These are phyloP conservation scores for Daubentonia madagascariensis DNA, from an alignment of 2,113 vertebrate genomes.

Conservation along the genomic window DNA sequence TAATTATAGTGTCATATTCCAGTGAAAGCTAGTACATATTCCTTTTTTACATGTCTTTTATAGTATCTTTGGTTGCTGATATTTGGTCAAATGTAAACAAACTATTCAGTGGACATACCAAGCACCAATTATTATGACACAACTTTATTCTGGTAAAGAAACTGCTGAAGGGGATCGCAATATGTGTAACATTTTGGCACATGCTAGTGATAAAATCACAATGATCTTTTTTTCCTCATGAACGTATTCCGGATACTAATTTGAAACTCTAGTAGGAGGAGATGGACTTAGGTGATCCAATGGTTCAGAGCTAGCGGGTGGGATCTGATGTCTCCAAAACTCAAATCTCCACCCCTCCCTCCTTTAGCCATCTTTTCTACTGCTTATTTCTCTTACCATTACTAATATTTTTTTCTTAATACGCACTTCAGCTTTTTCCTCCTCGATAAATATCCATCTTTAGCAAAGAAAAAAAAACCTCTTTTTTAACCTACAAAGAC, in stretches of 20 bases:
- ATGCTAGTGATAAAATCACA: neutral
- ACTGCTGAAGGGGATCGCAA: neutral
- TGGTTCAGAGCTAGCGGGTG: neutral
- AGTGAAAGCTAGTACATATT: neutral
- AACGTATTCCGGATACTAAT: neutral
- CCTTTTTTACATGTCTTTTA: neutral
- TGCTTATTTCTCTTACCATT: neutral
- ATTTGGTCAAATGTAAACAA: neutral
- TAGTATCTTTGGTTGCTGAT: neutral
- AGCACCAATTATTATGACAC: neutral
- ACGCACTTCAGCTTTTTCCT: neutral
- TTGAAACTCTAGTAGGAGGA: neutral
- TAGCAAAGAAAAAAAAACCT: neutral
- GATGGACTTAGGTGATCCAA: neutral
- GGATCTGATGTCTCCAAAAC: neutral
- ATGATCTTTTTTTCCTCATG: neutral
- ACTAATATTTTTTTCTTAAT: slow-evolving; percentile 16
- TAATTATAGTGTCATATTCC: neutral
- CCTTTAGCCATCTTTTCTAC: neutral
- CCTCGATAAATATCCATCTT: slow-evolving; percentile 43
- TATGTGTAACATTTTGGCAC: neutral
- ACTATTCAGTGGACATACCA: neutral
- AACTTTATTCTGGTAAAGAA: neutral
- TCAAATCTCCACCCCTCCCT: neutral
- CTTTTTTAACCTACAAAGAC: slow-evolving; percentile 10